Base-by-base conservation (phyloP, 2,113 vertebrate genomes). In the Strigops habroptila region DNA sequence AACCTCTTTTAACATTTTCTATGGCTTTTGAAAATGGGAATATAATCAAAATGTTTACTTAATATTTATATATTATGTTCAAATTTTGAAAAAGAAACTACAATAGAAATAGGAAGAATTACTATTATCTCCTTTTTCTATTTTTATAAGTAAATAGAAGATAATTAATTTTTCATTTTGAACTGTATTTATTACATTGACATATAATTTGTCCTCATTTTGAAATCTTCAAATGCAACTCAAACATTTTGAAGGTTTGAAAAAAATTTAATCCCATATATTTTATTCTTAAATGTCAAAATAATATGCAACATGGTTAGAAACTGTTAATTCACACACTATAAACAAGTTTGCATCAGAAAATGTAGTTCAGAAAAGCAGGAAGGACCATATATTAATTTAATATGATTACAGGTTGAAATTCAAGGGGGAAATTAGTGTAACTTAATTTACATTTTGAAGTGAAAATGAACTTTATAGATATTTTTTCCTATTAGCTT, bases 401-500 rank as follows among this genome's bases (percentile, higher is more conserved):
- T 95, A 79, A 57, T 86, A 75, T 95, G 92, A 97, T 97, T 97
- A 95, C 78, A 91, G 84, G 93, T 91, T 96, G 86, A 95, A 89
- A 93, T 33, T 27, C 84, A 96, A 91, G 49, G 33, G 89, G 70
- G 78, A 95, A 96, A 96, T 93, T 5, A 44, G 37, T 92, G 73
- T 88, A 75, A 53, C 25, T 17, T 97, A 93, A 97, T 97, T 92
- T 97, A 68, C 84, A 96, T 96, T 97, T 97, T 95, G 51, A 97
- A 97, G 92, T 91, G 6, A 97, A 98, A 97, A 95, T 81, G 65
- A 95, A 96, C 90, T 94, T 95, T 84, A 91, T 79, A 81, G 82
- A 94, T 91, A 94, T 91, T 94, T 96, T 96, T 95, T 97, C 83
- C 70, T 93, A 44, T 95, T 96, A 95, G 64, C 80, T 94, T 62